phyloP scores from a whole-genome alignment of 2,797 vertebrate species.

The Oophaga sylvatica region DNA sequence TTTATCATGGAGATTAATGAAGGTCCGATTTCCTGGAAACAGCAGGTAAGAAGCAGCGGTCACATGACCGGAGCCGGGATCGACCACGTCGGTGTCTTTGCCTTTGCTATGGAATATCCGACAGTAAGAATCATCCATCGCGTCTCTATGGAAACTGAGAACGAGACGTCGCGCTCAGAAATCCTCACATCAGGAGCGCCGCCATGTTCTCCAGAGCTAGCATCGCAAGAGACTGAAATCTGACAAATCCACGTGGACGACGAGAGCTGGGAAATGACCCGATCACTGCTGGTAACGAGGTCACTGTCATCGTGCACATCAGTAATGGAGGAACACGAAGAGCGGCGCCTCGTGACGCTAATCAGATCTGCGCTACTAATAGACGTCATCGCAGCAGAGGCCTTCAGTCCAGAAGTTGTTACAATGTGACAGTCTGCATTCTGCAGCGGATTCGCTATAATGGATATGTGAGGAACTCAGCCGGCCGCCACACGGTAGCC shows the following conservation, averaged over 20 bases:
- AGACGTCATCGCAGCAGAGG: neutral
- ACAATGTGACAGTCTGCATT: neutral
- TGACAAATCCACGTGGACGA: constrained; percentile 4
- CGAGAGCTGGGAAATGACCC: neutral
- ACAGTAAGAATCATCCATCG: neutral
- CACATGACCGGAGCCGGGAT: neutral
- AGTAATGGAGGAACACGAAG: neutral
- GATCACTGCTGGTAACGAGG: neutral
- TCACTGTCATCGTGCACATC: neutral
- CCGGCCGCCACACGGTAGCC: no score
- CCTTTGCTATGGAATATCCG: neutral
- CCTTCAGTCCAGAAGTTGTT: neutral
- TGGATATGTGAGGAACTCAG: no score
- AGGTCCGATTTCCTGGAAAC: neutral
- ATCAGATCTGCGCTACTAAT: neutral
- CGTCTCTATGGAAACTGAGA: constrained; percentile 39
- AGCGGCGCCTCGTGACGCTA: neutral
- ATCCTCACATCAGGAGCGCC: neutral
- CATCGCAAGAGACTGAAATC: neutral
- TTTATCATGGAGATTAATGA: neutral
- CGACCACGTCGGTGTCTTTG: neutral
- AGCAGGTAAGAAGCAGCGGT: neutral
- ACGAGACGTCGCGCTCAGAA: neutral
- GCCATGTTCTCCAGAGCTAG: neutral
- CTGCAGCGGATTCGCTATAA: no score